These are phyloP conservation scores for Notolepis coatsorum DNA, from an alignment of 2,797 vertebrate species.

Conservation along the genomic window DNA sequence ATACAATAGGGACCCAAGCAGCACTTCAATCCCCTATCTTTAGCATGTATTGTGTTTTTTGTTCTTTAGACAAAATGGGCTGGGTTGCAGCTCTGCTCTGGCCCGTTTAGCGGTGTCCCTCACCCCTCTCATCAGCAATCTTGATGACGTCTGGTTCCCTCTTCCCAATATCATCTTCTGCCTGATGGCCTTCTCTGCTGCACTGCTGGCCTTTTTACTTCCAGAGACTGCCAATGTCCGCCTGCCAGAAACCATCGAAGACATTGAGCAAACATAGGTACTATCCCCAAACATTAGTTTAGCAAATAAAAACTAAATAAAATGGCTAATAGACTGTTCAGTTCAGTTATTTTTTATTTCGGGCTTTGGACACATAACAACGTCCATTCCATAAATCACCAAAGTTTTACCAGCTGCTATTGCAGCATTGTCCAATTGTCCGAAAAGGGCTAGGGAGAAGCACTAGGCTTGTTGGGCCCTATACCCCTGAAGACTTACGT, in stretches of 20 bases:
- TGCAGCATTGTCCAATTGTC: too few relatives aligned
- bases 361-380: too few relatives aligned
- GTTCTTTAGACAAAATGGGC: slow-evolving; percentile 70
- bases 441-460: too few relatives aligned
- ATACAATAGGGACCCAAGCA: background rate
- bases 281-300: background rate
- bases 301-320: background rate
- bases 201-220: slow-evolving; percentile 48
- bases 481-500: too few relatives aligned
- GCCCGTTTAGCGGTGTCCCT: slow-evolving; percentile 66
- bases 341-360: too few relatives aligned
- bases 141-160: slow-evolving; percentile 66
- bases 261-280: slow-evolving; percentile 68
- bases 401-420: too few relatives aligned
- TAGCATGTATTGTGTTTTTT: background rate
- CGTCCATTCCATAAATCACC: too few relatives aligned
- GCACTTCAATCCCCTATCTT: background rate
- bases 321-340: background rate
- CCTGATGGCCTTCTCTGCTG: slow-evolving; percentile 39
- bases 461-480: too few relatives aligned
- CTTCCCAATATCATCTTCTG: slow-evolving; percentile 59
- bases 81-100: slow-evolving; percentile 70
- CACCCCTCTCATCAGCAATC: slow-evolving; percentile 64
- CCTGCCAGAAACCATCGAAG: slow-evolving; percentile 73
- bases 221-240: slow-evolving; percentile 63